Evolutionary conservation across 2,113 vertebrate species (phyloP), one percentile per base, ranked within the genome.

Genomic region (Herpetotheres cachinnans): DNA sequence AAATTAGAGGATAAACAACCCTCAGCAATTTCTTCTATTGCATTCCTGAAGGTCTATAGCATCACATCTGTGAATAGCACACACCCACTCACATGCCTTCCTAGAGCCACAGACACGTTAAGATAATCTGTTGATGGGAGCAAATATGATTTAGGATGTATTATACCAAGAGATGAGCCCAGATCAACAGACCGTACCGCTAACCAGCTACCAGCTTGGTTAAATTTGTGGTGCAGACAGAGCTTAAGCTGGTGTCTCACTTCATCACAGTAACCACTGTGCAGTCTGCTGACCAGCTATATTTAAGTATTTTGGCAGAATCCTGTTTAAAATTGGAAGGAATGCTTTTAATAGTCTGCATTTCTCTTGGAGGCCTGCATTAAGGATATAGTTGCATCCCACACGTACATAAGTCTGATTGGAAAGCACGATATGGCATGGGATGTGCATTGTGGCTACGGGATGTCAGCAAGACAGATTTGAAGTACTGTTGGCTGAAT

Each of bases 261-360:
- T 49, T 67, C 80, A 67, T 82, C 7, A 0, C 54, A 49, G 81
- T 63, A 89, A 95, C 73, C 86, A 70, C 93, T 10, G 44, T 63
- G 61, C 56, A 82, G 95, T 85, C 89, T 96, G 81, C 86, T 91
- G 93, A 80, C 70, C 87, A 59, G 71, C 89, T 88, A 24, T 27
- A 34, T 56, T 50, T 27, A 83, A 93, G 74, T 38, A 32, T 85
- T 94, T 94, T 94, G 95, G 81, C 93, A 95, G 96, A 90, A 91
- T 73, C 63, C 26, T 52, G 26, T 62, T 80, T 58, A 82, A 76
- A 84, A 44, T 26, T 89, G 91, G 84, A 86, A 96, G 89, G 91
- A 95, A 96, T 94, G 84, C 70, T 76, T 96, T 91, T 82, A 93
- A 66, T 71, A 86, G 78, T 59, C 84, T 88, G 47, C 58, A 6